These are phyloP conservation scores for Ovis canadensis DNA, from an alignment of 2,113 vertebrate genomes.

Conservation along the genomic window DNA sequence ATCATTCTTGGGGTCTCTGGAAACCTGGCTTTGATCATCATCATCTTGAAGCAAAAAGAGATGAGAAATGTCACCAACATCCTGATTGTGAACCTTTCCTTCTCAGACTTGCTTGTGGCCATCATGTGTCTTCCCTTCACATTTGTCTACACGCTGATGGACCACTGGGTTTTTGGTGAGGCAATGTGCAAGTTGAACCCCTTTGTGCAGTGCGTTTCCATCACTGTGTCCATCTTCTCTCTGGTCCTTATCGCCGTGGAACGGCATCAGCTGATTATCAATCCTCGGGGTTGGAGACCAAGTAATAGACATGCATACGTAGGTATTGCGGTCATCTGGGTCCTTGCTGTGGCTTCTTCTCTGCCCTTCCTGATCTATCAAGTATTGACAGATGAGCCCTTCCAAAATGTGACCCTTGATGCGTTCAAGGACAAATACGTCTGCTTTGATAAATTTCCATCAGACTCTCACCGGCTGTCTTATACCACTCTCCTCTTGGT, in stretches of 20 bases:
- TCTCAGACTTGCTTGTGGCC: constrained; percentile 88
- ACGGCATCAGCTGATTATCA: constrained; percentile 89
- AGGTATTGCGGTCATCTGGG: constrained; percentile 87
- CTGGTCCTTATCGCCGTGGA: constrained; percentile 90
- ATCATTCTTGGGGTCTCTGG: constrained; percentile 89
- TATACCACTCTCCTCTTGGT: constrained; percentile 88
- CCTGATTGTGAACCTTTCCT: constrained; percentile 90
- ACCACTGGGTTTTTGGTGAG: constrained; percentile 91
- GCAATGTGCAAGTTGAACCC: constrained; percentile 90
- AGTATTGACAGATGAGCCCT: constrained; percentile 84
- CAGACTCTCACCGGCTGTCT: constrained; percentile 83
- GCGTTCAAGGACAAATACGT: constrained; percentile 87
- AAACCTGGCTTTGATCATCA: constrained; percentile 87
- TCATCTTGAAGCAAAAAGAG: constrained; percentile 88
- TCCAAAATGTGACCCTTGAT: constrained; percentile 83
- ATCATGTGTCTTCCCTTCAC: constrained; percentile 91
- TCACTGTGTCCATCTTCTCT: constrained; percentile 90
- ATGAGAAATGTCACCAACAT: constrained; percentile 92
- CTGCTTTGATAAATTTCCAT: constrained; percentile 88
- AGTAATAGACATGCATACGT: constrained; percentile 87
- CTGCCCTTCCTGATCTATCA: constrained; percentile 88
- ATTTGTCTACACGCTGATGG: constrained; percentile 90
- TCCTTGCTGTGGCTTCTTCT: constrained; percentile 83
- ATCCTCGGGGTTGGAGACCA: constrained; percentile 88
- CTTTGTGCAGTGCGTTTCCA: constrained; percentile 88